Conservation (phyloP, 2,113 vertebrate species). For the Hemiprocne comata region DNA sequence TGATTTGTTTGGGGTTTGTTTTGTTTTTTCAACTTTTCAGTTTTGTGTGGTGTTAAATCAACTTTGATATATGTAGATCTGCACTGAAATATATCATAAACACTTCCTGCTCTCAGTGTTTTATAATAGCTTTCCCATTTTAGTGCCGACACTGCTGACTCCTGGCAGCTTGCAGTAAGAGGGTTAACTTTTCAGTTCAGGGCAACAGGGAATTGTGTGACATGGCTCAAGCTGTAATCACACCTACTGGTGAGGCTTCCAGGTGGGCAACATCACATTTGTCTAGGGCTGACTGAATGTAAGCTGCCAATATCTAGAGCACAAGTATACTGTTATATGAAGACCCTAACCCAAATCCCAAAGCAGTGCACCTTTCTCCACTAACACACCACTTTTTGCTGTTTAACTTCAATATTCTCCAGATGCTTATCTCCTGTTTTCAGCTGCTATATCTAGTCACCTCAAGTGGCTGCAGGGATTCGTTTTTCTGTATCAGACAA, state of each 20-base stretch:
- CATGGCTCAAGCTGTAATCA: neutral
- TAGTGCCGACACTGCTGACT: neutral
- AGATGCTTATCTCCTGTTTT: neutral
- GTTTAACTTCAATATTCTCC: neutral
- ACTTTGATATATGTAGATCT: neutral
- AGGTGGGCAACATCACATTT: neutral
- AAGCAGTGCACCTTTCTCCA: neutral
- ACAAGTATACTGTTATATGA: neutral
- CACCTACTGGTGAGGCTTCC: neutral
- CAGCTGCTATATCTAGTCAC: neutral
- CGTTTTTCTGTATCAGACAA: neutral
- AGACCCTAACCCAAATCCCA: neutral
- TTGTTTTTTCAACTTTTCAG: neutral
- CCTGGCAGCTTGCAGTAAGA: neutral
- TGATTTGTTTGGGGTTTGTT: neutral
- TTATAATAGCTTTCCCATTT: neutral
- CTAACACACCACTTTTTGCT: neutral
- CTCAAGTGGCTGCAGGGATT: neutral
- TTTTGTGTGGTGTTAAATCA: neutral
- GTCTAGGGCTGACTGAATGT: neutral
- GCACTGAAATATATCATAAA: neutral
- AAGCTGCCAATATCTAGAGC: neutral
- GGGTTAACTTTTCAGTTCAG: conserved; percentile 27
- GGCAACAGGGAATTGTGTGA: neutral
- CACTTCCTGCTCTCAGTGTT: neutral